These are phyloP conservation scores for Myotis myotis DNA, from an alignment of 2,797 vertebrate species.

Conservation along the genomic window DNA sequence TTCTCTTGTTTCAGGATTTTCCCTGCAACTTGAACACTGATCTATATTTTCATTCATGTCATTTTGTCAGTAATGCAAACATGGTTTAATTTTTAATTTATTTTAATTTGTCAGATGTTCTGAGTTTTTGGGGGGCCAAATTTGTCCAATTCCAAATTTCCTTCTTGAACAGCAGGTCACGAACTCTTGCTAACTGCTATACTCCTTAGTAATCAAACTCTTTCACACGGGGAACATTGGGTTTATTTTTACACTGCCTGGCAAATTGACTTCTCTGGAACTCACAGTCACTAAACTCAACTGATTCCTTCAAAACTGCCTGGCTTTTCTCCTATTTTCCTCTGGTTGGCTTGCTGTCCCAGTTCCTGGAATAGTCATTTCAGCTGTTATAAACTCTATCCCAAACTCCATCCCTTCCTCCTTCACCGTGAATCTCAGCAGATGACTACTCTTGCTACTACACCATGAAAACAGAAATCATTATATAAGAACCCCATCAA, in stretches of 20 bases:
- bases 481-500: not conserved
- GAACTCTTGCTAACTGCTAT: not conserved
- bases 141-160: slow-evolving; percentile 11
- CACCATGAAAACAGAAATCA: not conserved
- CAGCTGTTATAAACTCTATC: not conserved
- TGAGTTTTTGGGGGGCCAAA: not conserved
- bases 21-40: not conserved
- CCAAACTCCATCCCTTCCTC: not conserved
- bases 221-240: not conserved
- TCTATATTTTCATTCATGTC: not conserved
- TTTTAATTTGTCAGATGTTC: not conserved
- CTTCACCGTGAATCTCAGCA: not conserved
- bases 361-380: not conserved
- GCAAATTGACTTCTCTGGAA: not conserved
- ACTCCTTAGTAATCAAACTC: slow-evolving; percentile 1
- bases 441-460: not conserved
- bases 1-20: slow-evolving; percentile 12
- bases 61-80: slow-evolving; percentile 17
- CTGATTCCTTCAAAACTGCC: not conserved
- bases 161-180: not conserved
- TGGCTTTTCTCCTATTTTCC: not conserved
- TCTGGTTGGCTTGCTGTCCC: not conserved
- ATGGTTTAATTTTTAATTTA: slow-evolving; percentile 25
- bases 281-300: not conserved
- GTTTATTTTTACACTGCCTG: not conserved